Percentiles rank a stretch among this genome's conserved stretches.
These are phyloP conservation scores for Apis laboriosa DNA, from an alignment of 1,140 invertebrate species.

Conservation along the genomic window DNA sequence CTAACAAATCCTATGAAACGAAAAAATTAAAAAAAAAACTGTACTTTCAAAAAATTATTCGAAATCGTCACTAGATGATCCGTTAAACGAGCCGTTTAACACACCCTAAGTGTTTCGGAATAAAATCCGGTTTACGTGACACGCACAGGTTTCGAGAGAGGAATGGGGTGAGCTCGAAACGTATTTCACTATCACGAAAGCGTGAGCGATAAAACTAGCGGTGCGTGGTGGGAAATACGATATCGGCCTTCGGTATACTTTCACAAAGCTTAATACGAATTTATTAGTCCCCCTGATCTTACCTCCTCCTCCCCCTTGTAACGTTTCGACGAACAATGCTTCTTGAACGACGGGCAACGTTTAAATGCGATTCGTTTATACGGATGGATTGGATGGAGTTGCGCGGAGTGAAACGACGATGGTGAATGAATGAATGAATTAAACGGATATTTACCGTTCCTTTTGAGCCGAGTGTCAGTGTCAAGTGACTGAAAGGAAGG, in stretches of 20 bases:
- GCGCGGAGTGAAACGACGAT: background rate
- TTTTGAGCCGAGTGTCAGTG: background rate
- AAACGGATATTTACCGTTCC: constrained; percentile 10
- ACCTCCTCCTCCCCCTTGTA: background rate
- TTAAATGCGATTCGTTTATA: constrained; percentile 40
- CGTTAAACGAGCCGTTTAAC: too few relatives aligned
- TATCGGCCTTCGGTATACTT: constrained; percentile 29
- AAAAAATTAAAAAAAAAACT: too few relatives aligned
- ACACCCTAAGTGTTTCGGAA: constrained; percentile 62
- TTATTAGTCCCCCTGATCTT: constrained; percentile 44
- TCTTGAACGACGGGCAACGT: constrained; percentile 8
- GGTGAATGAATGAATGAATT: background rate
- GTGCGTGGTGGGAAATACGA: constrained; percentile 45
- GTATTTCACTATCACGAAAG: constrained; percentile 61
- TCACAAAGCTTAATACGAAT: constrained; percentile 52
- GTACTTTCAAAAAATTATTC: too few relatives aligned
- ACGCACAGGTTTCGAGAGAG: constrained; percentile 40
- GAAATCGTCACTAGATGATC: too few relatives aligned
- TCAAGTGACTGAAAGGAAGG: background rate
- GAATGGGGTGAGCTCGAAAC: constrained; percentile 24
- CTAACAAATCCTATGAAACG: too few relatives aligned
- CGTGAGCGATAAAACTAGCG: constrained; percentile 66
- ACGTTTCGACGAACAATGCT: constrained; percentile 40
- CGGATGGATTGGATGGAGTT: background rate
- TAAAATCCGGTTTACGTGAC: constrained; percentile 69